phyloP scores from a whole-genome alignment of 2,113 vertebrate species.

The Procavia capensis region DNA sequence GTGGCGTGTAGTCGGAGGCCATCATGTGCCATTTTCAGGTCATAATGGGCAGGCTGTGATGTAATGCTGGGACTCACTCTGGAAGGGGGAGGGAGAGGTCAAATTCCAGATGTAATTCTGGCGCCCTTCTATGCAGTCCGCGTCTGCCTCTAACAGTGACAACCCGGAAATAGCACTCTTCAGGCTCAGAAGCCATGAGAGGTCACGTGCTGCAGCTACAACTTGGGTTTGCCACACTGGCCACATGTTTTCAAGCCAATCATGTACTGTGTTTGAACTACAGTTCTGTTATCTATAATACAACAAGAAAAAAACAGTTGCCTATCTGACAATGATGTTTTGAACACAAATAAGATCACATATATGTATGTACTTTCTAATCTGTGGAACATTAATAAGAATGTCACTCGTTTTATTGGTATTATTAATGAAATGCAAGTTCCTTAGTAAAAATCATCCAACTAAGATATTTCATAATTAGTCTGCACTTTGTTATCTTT shows the following conservation, averaged over 20 bases:
- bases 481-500: neutral
- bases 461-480: neutral
- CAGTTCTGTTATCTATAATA: neutral
- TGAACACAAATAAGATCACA: neutral
- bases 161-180: neutral
- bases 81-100: neutral
- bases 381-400: neutral
- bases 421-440: neutral
- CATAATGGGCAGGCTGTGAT: accelerated
- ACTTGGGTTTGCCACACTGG: neutral
- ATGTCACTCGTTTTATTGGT: neutral
- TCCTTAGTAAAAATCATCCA: neutral
- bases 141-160: neutral
- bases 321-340: neutral
- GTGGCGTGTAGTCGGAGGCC: no score
- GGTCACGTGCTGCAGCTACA: neutral
- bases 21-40: neutral
- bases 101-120: neutral
- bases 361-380: neutral
- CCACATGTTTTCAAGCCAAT: neutral
- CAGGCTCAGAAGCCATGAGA: neutral
- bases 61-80: neutral
- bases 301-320: neutral
- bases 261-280: neutral
- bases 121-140: neutral